Conservation (phyloP, 2,113 vertebrate species). For the Rattus rattus region DNA sequence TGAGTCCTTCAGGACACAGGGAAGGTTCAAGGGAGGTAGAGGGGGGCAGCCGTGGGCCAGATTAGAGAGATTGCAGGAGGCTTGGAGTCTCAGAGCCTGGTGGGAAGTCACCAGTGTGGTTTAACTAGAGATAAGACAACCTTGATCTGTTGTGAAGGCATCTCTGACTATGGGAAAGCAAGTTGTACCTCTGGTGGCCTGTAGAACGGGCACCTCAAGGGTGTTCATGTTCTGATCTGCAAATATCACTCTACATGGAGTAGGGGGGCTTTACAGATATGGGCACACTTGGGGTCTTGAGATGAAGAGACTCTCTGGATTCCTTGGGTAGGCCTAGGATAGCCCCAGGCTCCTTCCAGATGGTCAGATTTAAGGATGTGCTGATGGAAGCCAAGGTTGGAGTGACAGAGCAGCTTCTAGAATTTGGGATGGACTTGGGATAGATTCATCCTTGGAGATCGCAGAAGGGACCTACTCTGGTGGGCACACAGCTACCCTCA, state of each 20-base stretch:
- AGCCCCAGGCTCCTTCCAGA: not conserved
- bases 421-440: not conserved
- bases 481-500: not conserved
- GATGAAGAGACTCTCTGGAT: not conserved
- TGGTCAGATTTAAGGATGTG: not conserved
- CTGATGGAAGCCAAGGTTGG: not conserved
- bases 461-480: not conserved
- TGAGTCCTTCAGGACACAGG: not conserved
- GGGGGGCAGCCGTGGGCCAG: fast-evolving
- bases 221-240: not conserved
- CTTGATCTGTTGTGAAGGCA: not conserved
- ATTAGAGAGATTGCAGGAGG: not conserved
- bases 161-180: not conserved
- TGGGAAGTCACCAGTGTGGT: not conserved
- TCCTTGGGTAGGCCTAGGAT: not conserved
- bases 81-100: fast-evolving
- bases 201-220: not conserved
- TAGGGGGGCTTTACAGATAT: not conserved
- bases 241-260: not conserved
- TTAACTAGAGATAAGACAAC: not conserved
- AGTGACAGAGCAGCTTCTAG: not conserved
- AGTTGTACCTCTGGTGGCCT: not conserved
- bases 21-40: not conserved
- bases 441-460: not conserved
- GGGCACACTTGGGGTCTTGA: not conserved